A percentile compares a stretch with the other conserved stretches of the same genome.
Evolutionary conservation across 2,113 vertebrate genomes (phyloP).

Genomic region (Scatophagus argus): DNA sequence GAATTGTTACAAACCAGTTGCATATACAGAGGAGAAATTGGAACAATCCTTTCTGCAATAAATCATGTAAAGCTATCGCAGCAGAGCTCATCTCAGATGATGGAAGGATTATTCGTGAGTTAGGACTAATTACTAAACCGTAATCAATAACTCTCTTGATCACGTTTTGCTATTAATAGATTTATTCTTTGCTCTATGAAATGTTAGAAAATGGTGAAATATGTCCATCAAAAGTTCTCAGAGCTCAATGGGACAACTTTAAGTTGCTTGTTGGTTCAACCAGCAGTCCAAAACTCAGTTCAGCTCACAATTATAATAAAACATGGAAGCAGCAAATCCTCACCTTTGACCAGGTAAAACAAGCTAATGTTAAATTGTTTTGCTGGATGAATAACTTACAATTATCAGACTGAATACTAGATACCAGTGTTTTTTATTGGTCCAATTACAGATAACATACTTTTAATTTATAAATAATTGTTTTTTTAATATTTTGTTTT

Average conservation of each 20-base stretch:
- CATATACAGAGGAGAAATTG: conserved; percentile 17
- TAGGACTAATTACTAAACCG: background rate
- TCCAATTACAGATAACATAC: no score
- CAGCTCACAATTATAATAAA: background rate
- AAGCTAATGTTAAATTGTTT: background rate
- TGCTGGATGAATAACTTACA: background rate
- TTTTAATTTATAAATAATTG: no score
- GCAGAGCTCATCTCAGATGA: background rate
- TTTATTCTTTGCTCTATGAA: background rate
- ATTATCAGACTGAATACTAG: no score
- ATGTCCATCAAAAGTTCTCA: background rate
- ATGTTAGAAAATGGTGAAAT: background rate
- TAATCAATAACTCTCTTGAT: background rate
- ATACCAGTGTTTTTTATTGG: no score
- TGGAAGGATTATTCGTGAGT: conserved; percentile 27
- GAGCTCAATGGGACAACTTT: background rate
- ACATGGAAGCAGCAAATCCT: background rate
- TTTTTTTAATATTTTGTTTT: no score
- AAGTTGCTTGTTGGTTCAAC: background rate
- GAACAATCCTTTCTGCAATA: conserved; percentile 38
- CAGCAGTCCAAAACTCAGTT: background rate
- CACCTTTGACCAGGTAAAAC: background rate
- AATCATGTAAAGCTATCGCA: conserved; percentile 22
- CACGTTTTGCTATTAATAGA: background rate
- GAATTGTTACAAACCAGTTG: conserved; percentile 35